phyloP scores from a whole-genome alignment of 2,888 invertebrate genomes.

The Agrochola lychnidis region DNA sequence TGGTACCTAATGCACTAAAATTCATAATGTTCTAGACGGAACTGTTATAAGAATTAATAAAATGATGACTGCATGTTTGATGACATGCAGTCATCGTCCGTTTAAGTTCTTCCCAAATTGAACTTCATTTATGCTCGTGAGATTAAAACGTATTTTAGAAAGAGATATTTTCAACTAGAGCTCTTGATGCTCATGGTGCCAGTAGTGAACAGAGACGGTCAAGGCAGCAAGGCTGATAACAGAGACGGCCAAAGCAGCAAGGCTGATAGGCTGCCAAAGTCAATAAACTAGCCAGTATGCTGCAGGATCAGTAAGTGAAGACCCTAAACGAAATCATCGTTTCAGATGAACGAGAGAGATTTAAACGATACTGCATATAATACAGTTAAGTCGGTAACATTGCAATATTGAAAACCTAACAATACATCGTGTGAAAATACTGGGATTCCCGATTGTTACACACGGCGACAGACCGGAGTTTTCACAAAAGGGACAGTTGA shows the following conservation, averaged over 20 bases:
- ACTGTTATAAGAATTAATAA: no score
- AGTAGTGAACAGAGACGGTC: not conserved
- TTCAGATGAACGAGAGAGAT: conserved; percentile 34
- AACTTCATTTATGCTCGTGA: not conserved
- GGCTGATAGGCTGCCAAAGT: no score
- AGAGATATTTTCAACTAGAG: not conserved
- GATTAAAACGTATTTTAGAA: not conserved
- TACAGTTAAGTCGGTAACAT: conserved; percentile 1
- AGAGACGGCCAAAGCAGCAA: not conserved
- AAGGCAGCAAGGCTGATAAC: not conserved
- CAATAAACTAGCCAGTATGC: not conserved
- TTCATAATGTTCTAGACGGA: not conserved
- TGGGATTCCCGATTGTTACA: conserved; percentile 27
- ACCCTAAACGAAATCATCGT: conserved; percentile 28
- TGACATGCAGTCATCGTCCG: not conserved
- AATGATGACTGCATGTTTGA: not conserved
- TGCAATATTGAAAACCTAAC: conserved; percentile 34
- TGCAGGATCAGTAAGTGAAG: not conserved
- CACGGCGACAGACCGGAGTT: not conserved
- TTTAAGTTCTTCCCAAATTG: not conserved
- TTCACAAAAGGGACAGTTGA: not conserved
- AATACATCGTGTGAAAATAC: conserved; percentile 23
- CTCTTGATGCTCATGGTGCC: no score
- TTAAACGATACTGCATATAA: conserved; percentile 12
- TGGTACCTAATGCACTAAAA: conserved; percentile 3